phyloP scores from a whole-genome alignment of 2,888 invertebrate species.

The Thumatha senex region DNA sequence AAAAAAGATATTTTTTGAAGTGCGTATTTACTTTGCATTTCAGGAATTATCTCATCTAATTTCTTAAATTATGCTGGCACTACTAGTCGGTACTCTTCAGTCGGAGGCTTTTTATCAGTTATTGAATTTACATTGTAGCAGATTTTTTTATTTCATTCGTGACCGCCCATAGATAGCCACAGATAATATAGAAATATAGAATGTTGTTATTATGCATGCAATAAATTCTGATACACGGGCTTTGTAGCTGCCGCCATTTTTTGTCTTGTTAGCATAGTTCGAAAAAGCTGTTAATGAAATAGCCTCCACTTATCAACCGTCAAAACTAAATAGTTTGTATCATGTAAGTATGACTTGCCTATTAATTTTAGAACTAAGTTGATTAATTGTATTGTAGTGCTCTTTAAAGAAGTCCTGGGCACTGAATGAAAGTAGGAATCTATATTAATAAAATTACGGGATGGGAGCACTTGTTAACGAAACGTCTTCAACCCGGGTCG shows the following conservation, averaged over 20 bases:
- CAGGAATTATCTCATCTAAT: too few species aligned
- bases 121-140: conserved; percentile 55
- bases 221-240: conserved; percentile 37
- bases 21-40: too few species aligned
- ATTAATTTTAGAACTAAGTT: conserved; percentile 11
- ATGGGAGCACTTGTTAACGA: too few species aligned
- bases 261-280: conserved; percentile 43
- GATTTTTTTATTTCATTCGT: conserved; percentile 47
- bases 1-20: background rate
- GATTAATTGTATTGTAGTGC: background rate
- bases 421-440: too few species aligned
- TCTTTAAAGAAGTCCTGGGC: too few species aligned
- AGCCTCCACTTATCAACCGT: conserved; percentile 27
- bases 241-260: conserved; percentile 50
- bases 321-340: conserved; percentile 32
- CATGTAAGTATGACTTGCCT: conserved; percentile 22
- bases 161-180: conserved; percentile 40
- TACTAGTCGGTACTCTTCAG: conserved; percentile 22
- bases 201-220: conserved; percentile 38
- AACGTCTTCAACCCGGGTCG: too few species aligned
- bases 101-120: conserved; percentile 26
- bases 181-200: conserved; percentile 17
- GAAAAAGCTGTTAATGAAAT: conserved; percentile 24
- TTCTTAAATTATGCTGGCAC: conserved; percentile 10
- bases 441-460: too few species aligned